Evolutionary conservation across 2,113 vertebrate species (phyloP), one percentile per base, ranked within the genome.

Genomic region (Hassar affinis): DNA sequence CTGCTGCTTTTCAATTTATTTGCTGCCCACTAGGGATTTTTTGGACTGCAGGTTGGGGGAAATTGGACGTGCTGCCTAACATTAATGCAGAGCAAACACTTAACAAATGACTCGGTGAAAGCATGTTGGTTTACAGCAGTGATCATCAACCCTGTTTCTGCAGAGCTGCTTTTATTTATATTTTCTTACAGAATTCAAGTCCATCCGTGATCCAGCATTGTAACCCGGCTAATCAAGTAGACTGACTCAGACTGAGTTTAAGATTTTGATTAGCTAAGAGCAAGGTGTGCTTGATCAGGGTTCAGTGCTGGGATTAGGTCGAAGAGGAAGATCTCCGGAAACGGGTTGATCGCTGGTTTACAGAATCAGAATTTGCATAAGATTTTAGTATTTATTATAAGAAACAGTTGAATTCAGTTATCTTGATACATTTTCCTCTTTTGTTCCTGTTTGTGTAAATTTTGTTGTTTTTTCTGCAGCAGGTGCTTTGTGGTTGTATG

Each of bases 91-190:
- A 7, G 12, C 15, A 59, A 59, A 56, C 57, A 49, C 57, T 20
- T 64, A n/a, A 51, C 3, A n/a, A n/a, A 61, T 9, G 56, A 18
- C 17, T 38, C 4, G 1, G 10, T 20, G 11, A 68, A 64, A n/a
- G 61, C 45, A 12, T 42, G n/a, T 45, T 57, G 35, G 52, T 59
- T 82, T 74, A 82, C 30, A 38, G 68, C 68, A 71, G 27, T 12
- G 27, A 5, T 54, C 15, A 4, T 51, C 7, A 51, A 51, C 27
- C 30, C 27, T 22, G 51, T 77, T 77, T 56, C 74, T 54, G 18
- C 0, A 22, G 33, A 25, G 11, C 74, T 47, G 49, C 27, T 76
- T 18, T n/a, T n/a, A n/a, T n/a, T n/a, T n/a, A n/a, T n/a, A n/a
- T n/a, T n/a, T n/a, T n/a, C n/a, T 27, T 33, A 54, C 27, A 1